Evolutionary conservation across 2,888 invertebrate genomes (phyloP).

Genomic region (Apodemia mormo): DNA sequence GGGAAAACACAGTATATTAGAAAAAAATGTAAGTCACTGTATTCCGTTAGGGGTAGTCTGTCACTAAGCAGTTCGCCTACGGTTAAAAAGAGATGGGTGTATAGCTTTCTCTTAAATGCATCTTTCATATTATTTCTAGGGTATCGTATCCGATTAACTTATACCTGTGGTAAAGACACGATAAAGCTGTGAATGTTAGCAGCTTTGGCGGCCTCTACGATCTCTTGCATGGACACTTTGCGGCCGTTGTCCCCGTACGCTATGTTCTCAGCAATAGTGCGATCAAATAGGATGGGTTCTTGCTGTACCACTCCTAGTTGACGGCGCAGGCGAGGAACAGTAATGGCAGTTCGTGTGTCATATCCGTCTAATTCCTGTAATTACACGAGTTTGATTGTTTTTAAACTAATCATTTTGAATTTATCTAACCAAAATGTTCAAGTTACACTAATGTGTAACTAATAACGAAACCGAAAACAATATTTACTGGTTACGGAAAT

Average conservation of each 20-base stretch:
- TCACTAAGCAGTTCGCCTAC: too few species aligned
- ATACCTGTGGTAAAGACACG: conserved; percentile 84
- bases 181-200: conserved; percentile 92
- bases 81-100: too few species aligned
- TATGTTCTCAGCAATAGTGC: conserved; percentile 92
- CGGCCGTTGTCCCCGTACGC: conserved; percentile 91
- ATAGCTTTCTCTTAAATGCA: too few species aligned
- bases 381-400: neutral
- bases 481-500: too few species aligned
- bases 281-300: conserved; percentile 92
- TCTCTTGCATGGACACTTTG: conserved; percentile 85
- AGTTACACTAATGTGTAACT: too few species aligned
- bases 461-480: too few species aligned
- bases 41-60: too few species aligned
- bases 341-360: conserved; percentile 80
- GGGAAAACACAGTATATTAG: too few species aligned
- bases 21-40: too few species aligned
- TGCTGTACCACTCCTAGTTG: conserved; percentile 92
- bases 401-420: neutral
- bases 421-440: too few species aligned
- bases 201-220: conserved; percentile 87
- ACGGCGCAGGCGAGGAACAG: conserved; percentile 85
- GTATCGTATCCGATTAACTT: too few species aligned
- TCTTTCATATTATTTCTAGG: too few species aligned
- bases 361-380: conserved; percentile 77